Conservation (phyloP, 2,888 invertebrate species). For the Heteropelma amictum region DNA sequence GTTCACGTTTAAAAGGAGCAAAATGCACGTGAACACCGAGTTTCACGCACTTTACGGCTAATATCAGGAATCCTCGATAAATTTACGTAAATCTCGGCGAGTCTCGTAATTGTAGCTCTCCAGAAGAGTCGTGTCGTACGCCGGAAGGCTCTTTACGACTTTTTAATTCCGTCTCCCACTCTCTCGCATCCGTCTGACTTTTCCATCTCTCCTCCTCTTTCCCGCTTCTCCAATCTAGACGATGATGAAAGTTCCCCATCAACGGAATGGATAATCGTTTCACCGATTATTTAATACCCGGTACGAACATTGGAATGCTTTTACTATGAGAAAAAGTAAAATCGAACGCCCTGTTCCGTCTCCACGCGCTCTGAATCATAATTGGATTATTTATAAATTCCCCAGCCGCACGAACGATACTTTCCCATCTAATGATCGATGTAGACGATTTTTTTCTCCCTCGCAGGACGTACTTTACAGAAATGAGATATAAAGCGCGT, state of each 20-base stretch:
- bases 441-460: not conserved
- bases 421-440: conserved; percentile 12
- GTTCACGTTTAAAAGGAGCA: conserved; percentile 10
- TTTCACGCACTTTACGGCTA: conserved; percentile 56
- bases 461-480: not conserved
- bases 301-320: conserved; percentile 24
- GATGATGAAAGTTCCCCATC: conserved; percentile 35
- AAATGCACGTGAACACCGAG: conserved; percentile 20
- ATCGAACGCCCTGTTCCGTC: not conserved
- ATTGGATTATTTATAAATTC: conserved; percentile 16
- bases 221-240: conserved; percentile 14
- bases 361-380: not conserved
- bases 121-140: not conserved
- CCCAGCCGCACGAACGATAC: not conserved
- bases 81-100: conserved; percentile 55
- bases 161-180: conserved; percentile 25
- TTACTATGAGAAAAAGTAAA: conserved; percentile 3
- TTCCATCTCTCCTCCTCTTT: conserved; percentile 18
- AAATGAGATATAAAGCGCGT: no score
- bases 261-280: conserved; percentile 13
- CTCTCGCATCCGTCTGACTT: conserved; percentile 14
- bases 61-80: conserved; percentile 59
- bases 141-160: conserved; percentile 34
- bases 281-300: conserved; percentile 28
- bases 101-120: conserved; percentile 27